Percentiles rank a stretch among this genome's conserved stretches.
Evolutionary conservation across 2,888 invertebrate species (phyloP).

Genomic region (Melieria picta): DNA sequence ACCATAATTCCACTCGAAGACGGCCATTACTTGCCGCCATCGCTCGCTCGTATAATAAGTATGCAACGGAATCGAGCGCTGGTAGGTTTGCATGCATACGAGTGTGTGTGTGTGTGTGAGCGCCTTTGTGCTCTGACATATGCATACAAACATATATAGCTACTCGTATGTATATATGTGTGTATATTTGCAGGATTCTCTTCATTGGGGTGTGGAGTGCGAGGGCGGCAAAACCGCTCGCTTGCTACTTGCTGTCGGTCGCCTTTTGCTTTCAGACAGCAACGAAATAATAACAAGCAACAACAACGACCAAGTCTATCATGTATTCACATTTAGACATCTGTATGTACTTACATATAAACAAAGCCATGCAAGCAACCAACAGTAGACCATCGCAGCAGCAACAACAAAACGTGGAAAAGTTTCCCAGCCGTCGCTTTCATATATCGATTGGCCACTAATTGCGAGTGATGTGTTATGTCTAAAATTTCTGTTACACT

Average conservation of each 20-base stretch:
- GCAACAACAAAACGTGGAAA: background rate
- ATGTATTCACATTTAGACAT: too few species aligned
- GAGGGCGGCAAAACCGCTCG: too few species aligned
- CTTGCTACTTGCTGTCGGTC: too few species aligned
- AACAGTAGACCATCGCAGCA: background rate
- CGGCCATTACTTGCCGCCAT: conserved; percentile 12
- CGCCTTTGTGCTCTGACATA: too few species aligned
- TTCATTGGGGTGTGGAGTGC: background rate
- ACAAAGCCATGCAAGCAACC: too few species aligned
- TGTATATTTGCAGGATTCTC: background rate
- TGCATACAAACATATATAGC: too few species aligned
- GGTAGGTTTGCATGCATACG: background rate
- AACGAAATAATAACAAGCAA: too few species aligned
- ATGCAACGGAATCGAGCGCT: background rate
- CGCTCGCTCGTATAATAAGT: background rate
- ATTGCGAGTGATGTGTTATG: conserved; percentile 30
- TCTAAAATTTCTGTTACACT: conserved; percentile 27
- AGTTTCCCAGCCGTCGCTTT: background rate
- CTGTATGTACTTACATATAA: too few species aligned
- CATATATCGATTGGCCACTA: conserved; percentile 30
- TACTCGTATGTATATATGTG: background rate
- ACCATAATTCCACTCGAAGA: conserved; percentile 23
- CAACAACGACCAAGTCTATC: too few species aligned
- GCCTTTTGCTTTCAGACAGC: too few species aligned
- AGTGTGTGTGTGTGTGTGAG: background rate